These are phyloP conservation scores for Autographa gamma DNA, from an alignment of 2,888 invertebrate species.

Conservation along the genomic window DNA sequence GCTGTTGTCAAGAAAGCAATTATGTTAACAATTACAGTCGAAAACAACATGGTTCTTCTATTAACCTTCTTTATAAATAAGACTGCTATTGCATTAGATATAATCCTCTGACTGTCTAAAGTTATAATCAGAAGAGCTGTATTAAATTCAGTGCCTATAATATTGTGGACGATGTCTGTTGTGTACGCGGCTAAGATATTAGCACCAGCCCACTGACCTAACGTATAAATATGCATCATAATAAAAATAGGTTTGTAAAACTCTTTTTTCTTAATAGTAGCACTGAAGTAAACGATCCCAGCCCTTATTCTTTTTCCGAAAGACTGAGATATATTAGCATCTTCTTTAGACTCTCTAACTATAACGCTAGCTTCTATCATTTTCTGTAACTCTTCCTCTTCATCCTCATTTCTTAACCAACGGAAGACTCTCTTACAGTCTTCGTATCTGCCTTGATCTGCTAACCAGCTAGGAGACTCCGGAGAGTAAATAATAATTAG, in stretches of 20 bases:
- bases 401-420: slow-evolving; percentile 85
- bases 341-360: slow-evolving; percentile 65
- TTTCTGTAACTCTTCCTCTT: slow-evolving; percentile 74
- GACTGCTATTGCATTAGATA: slow-evolving; percentile 67
- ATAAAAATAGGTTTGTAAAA: slow-evolving; percentile 76
- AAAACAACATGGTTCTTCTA: slow-evolving; percentile 69
- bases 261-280: slow-evolving; percentile 67
- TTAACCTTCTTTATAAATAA: slow-evolving; percentile 70
- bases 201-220: slow-evolving; percentile 73
- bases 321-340: slow-evolving; percentile 60
- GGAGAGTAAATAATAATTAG: slow-evolving; percentile 76
- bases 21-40: slow-evolving; percentile 64
- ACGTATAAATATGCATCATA: slow-evolving; percentile 71
- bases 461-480: slow-evolving; percentile 91
- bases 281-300: slow-evolving; percentile 53
- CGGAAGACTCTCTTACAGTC: slow-evolving; percentile 86
- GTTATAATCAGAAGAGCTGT: slow-evolving; percentile 67
- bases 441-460: slow-evolving; percentile 84
- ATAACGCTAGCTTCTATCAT: slow-evolving; percentile 73
- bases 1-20: slow-evolving; percentile 65
- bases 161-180: slow-evolving; percentile 65
- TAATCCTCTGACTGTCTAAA: slow-evolving; percentile 68
- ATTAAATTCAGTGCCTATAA: slow-evolving; percentile 67
- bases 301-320: slow-evolving; percentile 52
- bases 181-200: slow-evolving; percentile 71